A percentile compares a stretch with the other conserved stretches of the same genome.
Evolutionary conservation across 2,113 vertebrate genomes (phyloP).

Genomic region (Semicossyphus pulcher): DNA sequence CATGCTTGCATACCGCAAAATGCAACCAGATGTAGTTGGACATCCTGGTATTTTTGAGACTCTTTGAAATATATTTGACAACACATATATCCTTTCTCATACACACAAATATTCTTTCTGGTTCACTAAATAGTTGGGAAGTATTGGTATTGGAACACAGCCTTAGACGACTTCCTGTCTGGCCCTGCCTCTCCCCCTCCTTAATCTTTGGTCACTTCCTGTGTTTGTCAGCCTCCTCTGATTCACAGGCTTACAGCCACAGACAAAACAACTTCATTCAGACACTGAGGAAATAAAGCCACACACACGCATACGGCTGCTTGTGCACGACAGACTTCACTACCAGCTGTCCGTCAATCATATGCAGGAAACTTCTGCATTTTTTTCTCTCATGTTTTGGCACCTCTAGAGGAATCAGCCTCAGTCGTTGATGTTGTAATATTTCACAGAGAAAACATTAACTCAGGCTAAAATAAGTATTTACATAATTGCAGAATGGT

Average conservation of each 20-base stretch:
- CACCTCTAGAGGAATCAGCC: conserved; percentile 7
- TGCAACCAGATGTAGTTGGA: too few relatives aligned
- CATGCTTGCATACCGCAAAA: too few relatives aligned
- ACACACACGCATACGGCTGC: not conserved
- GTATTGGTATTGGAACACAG: not conserved
- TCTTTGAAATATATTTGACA: too few relatives aligned
- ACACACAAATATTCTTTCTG: not conserved
- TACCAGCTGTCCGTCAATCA: not conserved
- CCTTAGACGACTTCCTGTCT: conserved; percentile 62
- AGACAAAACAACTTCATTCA: conserved; percentile 41
- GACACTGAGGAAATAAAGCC: not conserved
- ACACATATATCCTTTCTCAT: too few relatives aligned
- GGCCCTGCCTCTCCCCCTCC: conserved; percentile 25
- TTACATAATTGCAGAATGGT: too few relatives aligned
- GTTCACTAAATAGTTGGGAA: not conserved
- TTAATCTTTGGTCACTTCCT: conserved; percentile 68
- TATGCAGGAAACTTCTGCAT: not conserved
- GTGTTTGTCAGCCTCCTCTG: conserved; percentile 68
- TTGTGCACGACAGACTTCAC: not conserved
- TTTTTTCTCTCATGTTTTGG: not conserved
- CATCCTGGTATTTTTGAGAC: too few relatives aligned
- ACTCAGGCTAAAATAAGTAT: too few relatives aligned
- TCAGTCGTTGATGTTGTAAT: not conserved
- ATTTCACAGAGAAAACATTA: too few relatives aligned
- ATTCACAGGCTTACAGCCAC: conserved; percentile 44